Percentiles rank a stretch among this genome's conserved stretches.
Evolutionary conservation across 2,888 invertebrate genomes (phyloP).

Genomic region (Stenurella melanura): DNA sequence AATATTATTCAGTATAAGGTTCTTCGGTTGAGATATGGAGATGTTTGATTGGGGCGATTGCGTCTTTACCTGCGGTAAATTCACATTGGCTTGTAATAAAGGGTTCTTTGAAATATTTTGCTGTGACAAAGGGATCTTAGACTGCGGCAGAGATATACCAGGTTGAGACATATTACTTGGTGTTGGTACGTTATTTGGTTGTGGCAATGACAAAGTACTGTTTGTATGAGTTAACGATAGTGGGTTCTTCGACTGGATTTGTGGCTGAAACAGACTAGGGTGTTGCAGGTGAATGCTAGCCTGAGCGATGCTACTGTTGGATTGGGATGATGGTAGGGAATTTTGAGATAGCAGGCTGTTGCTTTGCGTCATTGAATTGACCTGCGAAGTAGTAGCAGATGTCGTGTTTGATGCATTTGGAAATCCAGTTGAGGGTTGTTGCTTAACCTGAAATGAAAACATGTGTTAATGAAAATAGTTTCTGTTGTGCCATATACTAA

Average conservation of each 20-base stretch:
- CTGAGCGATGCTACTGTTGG: conserved; percentile 24
- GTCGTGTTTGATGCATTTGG: conserved; percentile 34
- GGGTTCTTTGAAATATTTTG: conserved; percentile 28
- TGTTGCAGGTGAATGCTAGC: conserved; percentile 43
- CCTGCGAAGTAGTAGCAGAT: conserved; percentile 39
- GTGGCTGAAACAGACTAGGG: conserved; percentile 46
- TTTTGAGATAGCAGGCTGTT: conserved; percentile 40
- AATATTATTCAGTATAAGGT: conserved; percentile 28
- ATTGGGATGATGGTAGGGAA: conserved; percentile 43
- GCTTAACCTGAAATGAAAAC: conserved; percentile 50
- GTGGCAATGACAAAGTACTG: not conserved
- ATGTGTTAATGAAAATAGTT: not conserved
- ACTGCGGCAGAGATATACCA: conserved; percentile 35
- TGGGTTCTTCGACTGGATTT: conserved; percentile 39
- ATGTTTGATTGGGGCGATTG: conserved; percentile 3
- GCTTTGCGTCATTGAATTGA: conserved; percentile 43
- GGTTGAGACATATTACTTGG: conserved; percentile 38
- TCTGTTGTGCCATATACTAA: too few species aligned
- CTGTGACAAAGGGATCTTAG: conserved; percentile 41
- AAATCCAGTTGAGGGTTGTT: conserved; percentile 36
- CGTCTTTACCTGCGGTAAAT: conserved; percentile 14
- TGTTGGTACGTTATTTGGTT: conserved; percentile 5
- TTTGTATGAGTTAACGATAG: conserved; percentile 16
- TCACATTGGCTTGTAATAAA: conserved; percentile 22
- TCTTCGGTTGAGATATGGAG: conserved; percentile 23